phyloP scores from a whole-genome alignment of 2,888 invertebrate genomes.

The Odontocolon sp. region DNA sequence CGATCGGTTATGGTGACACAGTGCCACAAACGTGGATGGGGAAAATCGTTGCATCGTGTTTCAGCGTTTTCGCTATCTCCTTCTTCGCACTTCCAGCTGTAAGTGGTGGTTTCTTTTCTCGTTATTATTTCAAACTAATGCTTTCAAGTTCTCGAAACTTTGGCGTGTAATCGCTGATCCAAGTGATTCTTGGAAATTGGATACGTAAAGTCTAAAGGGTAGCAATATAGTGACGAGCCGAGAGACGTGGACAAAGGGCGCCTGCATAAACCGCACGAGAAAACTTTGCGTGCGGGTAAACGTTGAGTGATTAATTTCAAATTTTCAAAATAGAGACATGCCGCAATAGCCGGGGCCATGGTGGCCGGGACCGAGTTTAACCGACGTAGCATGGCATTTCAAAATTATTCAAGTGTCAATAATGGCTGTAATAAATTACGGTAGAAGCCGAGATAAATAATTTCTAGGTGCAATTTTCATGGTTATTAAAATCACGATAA shows the following conservation, averaged over 20 bases:
- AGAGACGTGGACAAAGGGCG: conserved; percentile 1
- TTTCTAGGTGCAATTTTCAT: no score
- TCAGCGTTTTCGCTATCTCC: conserved; percentile 93
- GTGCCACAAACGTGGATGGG: conserved; percentile 95
- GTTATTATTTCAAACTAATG: no score
- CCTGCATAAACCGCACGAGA: conserved; percentile 2
- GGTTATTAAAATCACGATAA: no score
- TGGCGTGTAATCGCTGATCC: neutral
- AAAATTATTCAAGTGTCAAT: no score
- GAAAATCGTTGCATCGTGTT: conserved; percentile 92
- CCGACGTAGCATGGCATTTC: no score
- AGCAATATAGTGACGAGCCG: conserved; percentile 1
- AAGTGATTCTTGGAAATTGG: no score
- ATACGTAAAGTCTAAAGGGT: neutral
- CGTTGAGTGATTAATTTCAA: conserved; percentile 20
- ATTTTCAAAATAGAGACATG: neutral
- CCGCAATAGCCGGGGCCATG: neutral
- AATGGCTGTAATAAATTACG: no score
- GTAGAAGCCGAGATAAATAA: no score
- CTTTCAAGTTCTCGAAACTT: neutral
- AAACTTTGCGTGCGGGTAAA: neutral
- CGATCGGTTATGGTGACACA: conserved; percentile 93
- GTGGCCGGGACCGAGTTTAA: no score
- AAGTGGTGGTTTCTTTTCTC: no score
- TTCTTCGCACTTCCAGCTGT: conserved; percentile 94